These are phyloP conservation scores for Oppia nitens DNA, from an alignment of 1,140 invertebrate genomes.

Conservation along the genomic window DNA sequence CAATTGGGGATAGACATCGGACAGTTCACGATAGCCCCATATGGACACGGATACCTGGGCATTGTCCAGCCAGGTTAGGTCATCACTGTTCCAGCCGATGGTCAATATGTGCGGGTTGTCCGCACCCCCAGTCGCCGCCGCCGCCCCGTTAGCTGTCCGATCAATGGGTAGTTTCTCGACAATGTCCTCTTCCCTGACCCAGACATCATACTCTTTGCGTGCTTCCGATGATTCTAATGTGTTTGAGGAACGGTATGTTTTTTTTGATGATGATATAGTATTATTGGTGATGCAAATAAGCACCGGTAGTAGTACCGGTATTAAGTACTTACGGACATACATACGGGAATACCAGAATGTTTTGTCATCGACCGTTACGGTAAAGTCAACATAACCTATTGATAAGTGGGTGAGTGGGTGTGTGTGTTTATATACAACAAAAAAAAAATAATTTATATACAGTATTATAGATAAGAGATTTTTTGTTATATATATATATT, in stretches of 20 bases:
- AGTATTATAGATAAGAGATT: no score
- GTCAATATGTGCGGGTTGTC: conserved; percentile 19
- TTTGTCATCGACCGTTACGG: conserved; percentile 58
- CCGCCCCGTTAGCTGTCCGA: no score
- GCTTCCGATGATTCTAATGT: not conserved
- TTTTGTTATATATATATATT: no score
- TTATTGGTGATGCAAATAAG: not conserved
- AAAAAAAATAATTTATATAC: no score
- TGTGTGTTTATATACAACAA: no score
- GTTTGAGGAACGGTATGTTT: not conserved
- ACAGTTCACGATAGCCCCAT: conserved; percentile 21
- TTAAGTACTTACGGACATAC: conserved; percentile 57
- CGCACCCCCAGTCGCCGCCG: no score
- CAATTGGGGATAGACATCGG: conserved; percentile 20
- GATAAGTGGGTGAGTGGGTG: no score
- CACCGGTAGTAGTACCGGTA: not conserved
- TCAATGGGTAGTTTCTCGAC: conserved; percentile 1
- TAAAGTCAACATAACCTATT: conserved; percentile 69
- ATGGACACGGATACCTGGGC: conserved; percentile 18
- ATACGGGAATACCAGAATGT: conserved; percentile 77
- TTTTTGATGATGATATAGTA: not conserved
- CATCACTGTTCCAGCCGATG: conserved; percentile 21
- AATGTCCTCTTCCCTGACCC: not conserved
- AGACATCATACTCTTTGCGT: not conserved
- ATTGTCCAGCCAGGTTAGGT: conserved; percentile 18